Base-by-base conservation (phyloP, 1,140 invertebrate genomes). In the Polyergus mexicanus region DNA sequence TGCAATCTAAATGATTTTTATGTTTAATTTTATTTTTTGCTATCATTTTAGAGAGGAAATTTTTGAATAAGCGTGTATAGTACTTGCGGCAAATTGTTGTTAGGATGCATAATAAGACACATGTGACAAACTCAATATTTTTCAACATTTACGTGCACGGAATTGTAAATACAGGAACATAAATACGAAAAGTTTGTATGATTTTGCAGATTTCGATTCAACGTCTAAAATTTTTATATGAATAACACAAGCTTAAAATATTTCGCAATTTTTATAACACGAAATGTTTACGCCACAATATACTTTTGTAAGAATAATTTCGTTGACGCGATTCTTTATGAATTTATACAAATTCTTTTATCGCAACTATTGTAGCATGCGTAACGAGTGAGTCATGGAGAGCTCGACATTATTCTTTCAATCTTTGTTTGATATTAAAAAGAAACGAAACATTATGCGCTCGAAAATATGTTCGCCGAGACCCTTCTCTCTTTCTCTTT, bases 91-190 rank as follows among this genome's bases (percentile, higher is more conserved):
- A 83, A 83, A 83, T 83, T 83, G 78, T 60, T 72, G 38, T 47
- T 60, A 41, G 41, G 10, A 38, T 10, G 25, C 78, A 72, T 74
- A 72, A 83, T 83, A 56, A 60, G 78, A 83, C 47, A 38, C 38
- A 68, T 60, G 68, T 60, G 68, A 83, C 60, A 54, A 83, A 60
- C 68, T 81, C 68, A n/a, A 72, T 83, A 74, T 62, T 74, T 83
- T 56, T 83, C 56, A 60, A 62, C 54, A 35, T 22, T 74, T 38
- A 44, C n/a, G 44, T 69, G 32, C 54, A 51, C 51, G 38, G 25
- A 44, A 32, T 54, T 19, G 47, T 47, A 47, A 60, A 81, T 56
- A 58, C 32, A 62, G 35, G 0, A 47, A 44, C 8, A 10, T 35
- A 41, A 19, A 35, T 13, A 51, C 22, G 65, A 69, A 80, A 71